These are phyloP conservation scores for Hymenochirus boettgeri DNA, from an alignment of 2,113 vertebrate species.

Conservation along the genomic window DNA sequence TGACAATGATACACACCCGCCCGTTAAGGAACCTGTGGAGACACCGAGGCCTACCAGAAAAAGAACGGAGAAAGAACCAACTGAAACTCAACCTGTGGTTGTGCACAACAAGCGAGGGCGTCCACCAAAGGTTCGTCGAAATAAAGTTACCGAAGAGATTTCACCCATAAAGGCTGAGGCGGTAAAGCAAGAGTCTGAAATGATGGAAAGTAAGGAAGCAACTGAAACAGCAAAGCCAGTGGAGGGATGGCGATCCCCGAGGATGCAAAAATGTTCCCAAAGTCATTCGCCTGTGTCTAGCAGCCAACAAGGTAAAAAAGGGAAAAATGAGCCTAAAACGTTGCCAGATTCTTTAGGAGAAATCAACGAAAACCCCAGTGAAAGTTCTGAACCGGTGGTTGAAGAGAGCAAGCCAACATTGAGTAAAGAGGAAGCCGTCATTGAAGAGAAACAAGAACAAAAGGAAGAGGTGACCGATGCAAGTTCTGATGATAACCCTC, in stretches of 20 bases:
- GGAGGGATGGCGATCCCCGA: conserved; percentile 66
- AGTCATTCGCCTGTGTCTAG: conserved; percentile 55
- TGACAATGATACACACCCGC: conserved; percentile 73
- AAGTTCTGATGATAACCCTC: conserved; percentile 44
- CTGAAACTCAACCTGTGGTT: conserved; percentile 61
- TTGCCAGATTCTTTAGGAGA: conserved; percentile 47
- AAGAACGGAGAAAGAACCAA: conserved; percentile 78
- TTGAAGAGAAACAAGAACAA: conserved; percentile 62
- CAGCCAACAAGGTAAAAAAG: conserved; percentile 69
- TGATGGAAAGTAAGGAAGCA: conserved; percentile 69
- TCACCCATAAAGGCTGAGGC: conserved; percentile 70
- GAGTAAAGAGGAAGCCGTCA: conserved; percentile 45
- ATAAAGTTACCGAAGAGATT: conserved; percentile 71
- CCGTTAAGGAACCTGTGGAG: conserved; percentile 73
- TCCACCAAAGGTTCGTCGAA: conserved; percentile 83
- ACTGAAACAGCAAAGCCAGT: conserved; percentile 55
- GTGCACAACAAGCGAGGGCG: conserved; percentile 75
- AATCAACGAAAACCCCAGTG: conserved; percentile 44
- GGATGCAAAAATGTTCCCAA: conserved; percentile 75
- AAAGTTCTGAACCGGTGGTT: conserved; percentile 45
- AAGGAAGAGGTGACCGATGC: conserved; percentile 55
- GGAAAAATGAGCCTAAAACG: conserved; percentile 65
- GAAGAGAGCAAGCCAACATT: conserved; percentile 54
- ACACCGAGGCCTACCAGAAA: conserved; percentile 81
- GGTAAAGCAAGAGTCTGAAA: conserved; percentile 66